Evolutionary conservation across 2,888 invertebrate genomes (phyloP), one percentile per base, ranked within the genome.

Genomic region (Eulithis prunata): DNA sequence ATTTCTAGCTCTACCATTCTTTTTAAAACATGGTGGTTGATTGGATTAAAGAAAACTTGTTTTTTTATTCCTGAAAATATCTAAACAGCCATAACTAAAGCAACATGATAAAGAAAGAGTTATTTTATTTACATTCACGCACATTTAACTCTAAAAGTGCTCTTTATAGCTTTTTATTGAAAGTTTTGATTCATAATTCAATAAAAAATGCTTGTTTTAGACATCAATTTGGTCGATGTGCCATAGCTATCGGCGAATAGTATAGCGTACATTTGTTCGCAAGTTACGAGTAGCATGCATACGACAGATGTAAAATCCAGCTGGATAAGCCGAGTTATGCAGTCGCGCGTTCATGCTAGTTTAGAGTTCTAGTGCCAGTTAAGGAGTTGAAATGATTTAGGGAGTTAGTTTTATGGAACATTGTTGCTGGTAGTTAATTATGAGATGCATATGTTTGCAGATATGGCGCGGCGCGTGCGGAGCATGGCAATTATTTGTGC

Each of bases 371-470:
- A 62, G 64, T 58, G 56, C 57, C 57, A 64, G 66, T 69, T 69
- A 58, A 66, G 66, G 69, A 73, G 69, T 69, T 71, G 64, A 66
- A 66, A 69, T 71, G 66, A 71, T 72, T 71, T 65, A 68, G 61
- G 55, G 55, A 53, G 67, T 62, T 60, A 57, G 65, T 70, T 70
- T 69, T 68, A 66, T 57, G 49, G 57, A 57, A 58, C 64, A 62
- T 64, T 61, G 70, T 69, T 63, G 60, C 56, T 49, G 62, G 49
- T 60, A 55, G 73, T 57, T 69, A 71, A 68, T 69, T 68, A 64
- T 54, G 61, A 57, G 58, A 61, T 58, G 66, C 51, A 54, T 61
- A 63, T 58, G 63, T 57, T 54, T 59, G 32, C 13, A 14, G 58
- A 52, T 53, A 47, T 28, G 4, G 14, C 21, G 45, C 10, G 45